Evolutionary conservation across 2,113 vertebrate species (phyloP), one percentile per base, ranked within the genome.

Genomic region (Apeltes quadracus): DNA sequence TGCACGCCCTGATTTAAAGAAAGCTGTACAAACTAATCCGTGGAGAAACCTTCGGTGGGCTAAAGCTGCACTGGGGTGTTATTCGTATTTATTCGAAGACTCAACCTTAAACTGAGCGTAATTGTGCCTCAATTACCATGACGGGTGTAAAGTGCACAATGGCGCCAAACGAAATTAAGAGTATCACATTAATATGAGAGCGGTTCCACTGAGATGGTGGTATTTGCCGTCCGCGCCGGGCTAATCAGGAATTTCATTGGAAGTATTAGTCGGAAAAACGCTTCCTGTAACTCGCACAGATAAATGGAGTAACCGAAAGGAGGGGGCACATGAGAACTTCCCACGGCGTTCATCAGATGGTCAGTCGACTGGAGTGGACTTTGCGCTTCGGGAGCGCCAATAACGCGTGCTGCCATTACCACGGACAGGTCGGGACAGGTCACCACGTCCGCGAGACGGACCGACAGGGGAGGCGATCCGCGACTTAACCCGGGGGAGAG

Each of bases 401-500:
- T 85, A 82, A 78, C 85, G 82, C 67, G 75, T 86, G 88, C 83
- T 84, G 36, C 87, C 88, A 85, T 88, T 87, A 87, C 87, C 69
- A 23, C 55, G 88, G 87, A 83, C 78, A 38, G 89, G 78, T 91
- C 84, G 93, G 93, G 94, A 94, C 93, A 78, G 79, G 85, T 91
- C 90, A 91, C 86, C 87, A 81, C 92, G 92, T 94, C 92, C 82
- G 87, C 76, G 80, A 86, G 85, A 78, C 75, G 72, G 85, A 71
- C 94, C 93, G 95, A 94, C 94, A 91, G 89, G 93, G 82, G 84
- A 83, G 87, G 64, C 14, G 63, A 59, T 63, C 78, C 51, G 70
- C 70, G 48, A 32, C 78, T 75, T 63, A 39, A 10, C 74, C 67
- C 53, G 57, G 69, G 32, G 32, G 4, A n/a, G n/a, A n/a, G n/a